phyloP scores from a whole-genome alignment of 2,797 vertebrate species.

The Propithecus deckenii region DNA sequence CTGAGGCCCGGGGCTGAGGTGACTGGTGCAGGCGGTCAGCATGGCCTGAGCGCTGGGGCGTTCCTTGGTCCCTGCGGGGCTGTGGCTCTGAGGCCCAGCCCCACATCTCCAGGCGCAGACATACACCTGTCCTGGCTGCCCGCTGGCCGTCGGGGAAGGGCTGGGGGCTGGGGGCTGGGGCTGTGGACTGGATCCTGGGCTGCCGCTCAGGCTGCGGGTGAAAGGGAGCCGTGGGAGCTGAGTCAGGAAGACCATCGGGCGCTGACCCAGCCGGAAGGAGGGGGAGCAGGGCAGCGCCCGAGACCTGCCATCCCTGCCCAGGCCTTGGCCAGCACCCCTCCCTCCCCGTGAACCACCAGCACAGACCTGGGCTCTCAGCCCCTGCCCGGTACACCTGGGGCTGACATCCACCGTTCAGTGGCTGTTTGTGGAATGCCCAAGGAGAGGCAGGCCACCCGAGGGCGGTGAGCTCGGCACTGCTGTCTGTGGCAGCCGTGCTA shows the following conservation, averaged over 20 bases:
- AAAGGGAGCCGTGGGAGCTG: not conserved
- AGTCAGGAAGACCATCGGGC: not conserved
- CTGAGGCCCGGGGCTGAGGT: not conserved
- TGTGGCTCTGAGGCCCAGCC: not conserved
- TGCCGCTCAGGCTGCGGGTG: not conserved
- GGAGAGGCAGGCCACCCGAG: not conserved
- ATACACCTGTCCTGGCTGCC: not conserved
- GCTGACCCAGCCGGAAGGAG: not conserved
- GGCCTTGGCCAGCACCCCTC: too few species aligned
- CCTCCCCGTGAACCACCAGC: not conserved
- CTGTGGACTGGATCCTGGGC: not conserved
- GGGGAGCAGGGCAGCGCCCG: not conserved
- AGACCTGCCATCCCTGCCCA: not conserved
- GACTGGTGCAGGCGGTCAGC: not conserved
- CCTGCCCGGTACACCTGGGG: not conserved
- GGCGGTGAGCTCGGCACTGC: not conserved
- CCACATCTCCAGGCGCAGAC: not conserved
- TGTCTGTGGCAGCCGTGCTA: not conserved
- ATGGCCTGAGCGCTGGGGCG: not conserved
- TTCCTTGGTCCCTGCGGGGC: not conserved
- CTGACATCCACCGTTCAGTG: not conserved
- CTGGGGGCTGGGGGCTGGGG: not conserved
- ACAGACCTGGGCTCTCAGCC: not conserved
- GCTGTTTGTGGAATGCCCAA: not conserved
- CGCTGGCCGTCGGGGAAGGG: rapidly evolving